Evolutionary conservation across 1,140 invertebrate genomes (phyloP).

Genomic region (Parapsyche elsis): DNA sequence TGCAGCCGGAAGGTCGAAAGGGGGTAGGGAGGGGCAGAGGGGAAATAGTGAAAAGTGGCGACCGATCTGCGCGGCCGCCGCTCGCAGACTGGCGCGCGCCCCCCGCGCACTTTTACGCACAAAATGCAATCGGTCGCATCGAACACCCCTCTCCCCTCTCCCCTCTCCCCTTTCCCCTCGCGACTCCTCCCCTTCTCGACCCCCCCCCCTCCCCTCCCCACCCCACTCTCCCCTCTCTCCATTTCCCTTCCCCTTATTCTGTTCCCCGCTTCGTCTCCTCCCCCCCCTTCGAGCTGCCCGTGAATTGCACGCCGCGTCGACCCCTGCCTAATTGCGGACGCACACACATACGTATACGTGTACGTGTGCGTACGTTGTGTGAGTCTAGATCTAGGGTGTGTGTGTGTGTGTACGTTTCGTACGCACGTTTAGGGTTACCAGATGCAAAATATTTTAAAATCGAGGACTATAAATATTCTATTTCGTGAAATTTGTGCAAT

Average conservation of each 20-base stretch:
- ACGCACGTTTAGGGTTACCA: no score
- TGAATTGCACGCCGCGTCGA: slow-evolving; percentile 22
- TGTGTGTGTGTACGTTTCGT: no score
- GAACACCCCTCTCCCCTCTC: slow-evolving; percentile 24
- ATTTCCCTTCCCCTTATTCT: slow-evolving; percentile 13
- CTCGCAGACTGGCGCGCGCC: slow-evolving; percentile 57
- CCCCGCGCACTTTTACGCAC: slow-evolving; percentile 59
- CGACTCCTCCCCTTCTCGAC: slow-evolving; percentile 8
- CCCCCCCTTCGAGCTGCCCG: no score
- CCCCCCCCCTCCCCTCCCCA: slow-evolving; percentile 18
- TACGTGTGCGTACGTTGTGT: no score
- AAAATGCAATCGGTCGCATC: slow-evolving; percentile 49
- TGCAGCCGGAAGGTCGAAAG: background rate
- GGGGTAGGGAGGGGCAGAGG: background rate
- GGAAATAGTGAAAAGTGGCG: slow-evolving; percentile 46
- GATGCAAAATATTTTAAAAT: no score
- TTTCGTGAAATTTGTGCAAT: no score
- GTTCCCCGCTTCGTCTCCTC: slow-evolving; percentile 8
- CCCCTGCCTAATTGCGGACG: background rate
- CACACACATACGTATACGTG: background rate
- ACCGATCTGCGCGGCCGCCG: slow-evolving; percentile 58
- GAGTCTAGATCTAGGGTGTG: no score
- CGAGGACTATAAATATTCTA: no score
- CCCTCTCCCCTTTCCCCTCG: slow-evolving; percentile 4
- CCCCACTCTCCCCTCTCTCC: background rate